Base-by-base conservation (phyloP, 2,113 vertebrate species). In the Atherinomorus stipes region DNA sequence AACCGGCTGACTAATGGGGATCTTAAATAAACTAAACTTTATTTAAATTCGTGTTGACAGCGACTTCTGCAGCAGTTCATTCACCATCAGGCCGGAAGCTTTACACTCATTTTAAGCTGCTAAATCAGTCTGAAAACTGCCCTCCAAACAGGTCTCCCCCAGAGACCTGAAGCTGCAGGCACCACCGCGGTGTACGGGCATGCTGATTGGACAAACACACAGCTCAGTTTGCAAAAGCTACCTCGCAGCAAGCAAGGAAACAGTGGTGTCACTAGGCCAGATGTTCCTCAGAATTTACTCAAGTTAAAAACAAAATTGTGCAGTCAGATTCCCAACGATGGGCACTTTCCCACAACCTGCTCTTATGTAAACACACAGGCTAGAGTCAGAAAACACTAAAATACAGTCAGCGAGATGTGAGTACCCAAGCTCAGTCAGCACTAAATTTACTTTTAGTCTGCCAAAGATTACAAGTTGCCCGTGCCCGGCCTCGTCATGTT, bases 181-280 rank as follows among this genome's bases (percentile, higher is more conserved):
- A 21, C 11, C n/a, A 23, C 52, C 53, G 47, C 68, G 52, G 71
- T 75, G 53, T 67, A 63, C 45, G 57, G 59, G 71, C 18, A 28
- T 37, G 72, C 9, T 68, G 58, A 75, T 49, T 47, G 76, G 40
- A 13, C 31, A 52, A 80, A 80, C 59, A 71, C 16, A 45, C 16
- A 42, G 44, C 59, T 51, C 59, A 64, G 67, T 71, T 52, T 50
- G 47, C 52, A 54, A 1, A 22, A 47, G 56, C 66, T 7, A 26
- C 76, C 71, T 62, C 18, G 21, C 64, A 60, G 44, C 34, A 56
- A 65, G 34, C 54, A 51, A 74, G n/a, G 42, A 21, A 68, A 13
- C 57, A 11, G 51, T 13, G 42, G 21, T 59, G 45, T 31, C 50
- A 47, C 59, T 59, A 28, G 40, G 49, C 25, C 38, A 73, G 54